These are phyloP conservation scores for Hypotaenidia philippensis DNA, from an alignment of 2,797 vertebrate species.

Conservation along the genomic window DNA sequence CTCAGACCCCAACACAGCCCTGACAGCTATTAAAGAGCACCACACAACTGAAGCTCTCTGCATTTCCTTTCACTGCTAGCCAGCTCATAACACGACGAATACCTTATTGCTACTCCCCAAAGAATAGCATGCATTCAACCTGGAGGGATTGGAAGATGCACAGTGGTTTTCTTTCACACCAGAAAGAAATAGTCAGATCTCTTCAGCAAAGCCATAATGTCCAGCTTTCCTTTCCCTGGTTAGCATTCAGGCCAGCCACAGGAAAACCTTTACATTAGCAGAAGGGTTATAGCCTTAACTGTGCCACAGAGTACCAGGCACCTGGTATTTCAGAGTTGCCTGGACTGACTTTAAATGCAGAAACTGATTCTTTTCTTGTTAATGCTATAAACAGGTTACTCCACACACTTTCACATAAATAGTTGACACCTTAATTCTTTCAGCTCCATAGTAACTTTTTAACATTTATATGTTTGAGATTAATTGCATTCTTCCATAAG, in stretches of 20 bases:
- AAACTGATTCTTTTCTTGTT: neutral
- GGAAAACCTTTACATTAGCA: neutral
- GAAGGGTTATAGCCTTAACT: neutral
- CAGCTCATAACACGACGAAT: neutral
- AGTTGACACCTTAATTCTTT: neutral
- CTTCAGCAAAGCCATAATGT: neutral
- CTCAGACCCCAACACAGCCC: neutral
- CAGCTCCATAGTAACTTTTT: neutral
- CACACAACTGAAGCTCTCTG: neutral
- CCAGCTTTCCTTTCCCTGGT: neutral
- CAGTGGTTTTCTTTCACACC: neutral
- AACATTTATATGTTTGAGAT: neutral
- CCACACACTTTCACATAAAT: neutral
- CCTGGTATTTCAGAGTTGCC: neutral
- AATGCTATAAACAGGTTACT: neutral
- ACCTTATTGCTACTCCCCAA: neutral
- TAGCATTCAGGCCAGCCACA: neutral
- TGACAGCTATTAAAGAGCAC: neutral
- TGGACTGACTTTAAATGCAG: neutral
- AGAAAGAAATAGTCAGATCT: neutral
- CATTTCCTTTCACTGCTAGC: neutral
- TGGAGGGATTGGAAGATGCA: neutral
- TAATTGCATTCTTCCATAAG: neutral
- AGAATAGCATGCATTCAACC: neutral
- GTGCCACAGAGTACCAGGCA: neutral